Percentiles rank a stretch among this genome's conserved stretches.
Conservation (phyloP, 2,888 invertebrate species). For the Oasisia sp. region DNA sequence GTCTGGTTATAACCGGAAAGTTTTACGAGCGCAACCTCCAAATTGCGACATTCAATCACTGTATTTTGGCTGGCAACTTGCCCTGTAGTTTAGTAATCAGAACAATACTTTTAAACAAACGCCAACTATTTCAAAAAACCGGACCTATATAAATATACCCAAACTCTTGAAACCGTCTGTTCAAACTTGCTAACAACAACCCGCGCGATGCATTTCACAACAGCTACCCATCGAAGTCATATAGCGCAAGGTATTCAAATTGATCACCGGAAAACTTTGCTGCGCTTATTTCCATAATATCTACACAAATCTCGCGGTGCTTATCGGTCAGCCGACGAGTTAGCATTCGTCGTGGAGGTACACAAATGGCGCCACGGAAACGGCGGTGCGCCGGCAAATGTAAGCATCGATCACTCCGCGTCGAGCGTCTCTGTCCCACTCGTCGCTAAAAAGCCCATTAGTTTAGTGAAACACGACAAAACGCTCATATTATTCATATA, state of each 20-base stretch:
- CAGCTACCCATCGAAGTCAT: not conserved
- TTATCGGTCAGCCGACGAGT: not conserved
- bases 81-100: too few species aligned
- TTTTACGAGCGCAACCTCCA: too few species aligned
- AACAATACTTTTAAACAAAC: too few species aligned
- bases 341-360: not conserved
- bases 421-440: not conserved
- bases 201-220: not conserved
- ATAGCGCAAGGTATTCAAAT: not conserved
- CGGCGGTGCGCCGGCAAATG: not conserved
- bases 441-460: not conserved
- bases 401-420: constrained; percentile 1
- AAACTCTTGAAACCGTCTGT: not conserved
- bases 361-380: not conserved
- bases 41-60: too few species aligned
- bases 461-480: not conserved
- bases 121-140: too few species aligned
- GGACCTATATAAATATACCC: not conserved
- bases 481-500: not conserved
- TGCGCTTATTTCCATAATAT: not conserved
- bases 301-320: not conserved
- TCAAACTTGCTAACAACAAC: not conserved
- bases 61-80: too few species aligned
- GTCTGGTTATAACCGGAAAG: too few species aligned
- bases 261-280: constrained; percentile 12